Base-by-base conservation (phyloP, 2,797 vertebrate species). In the Neomorphus geoffroyi region DNA sequence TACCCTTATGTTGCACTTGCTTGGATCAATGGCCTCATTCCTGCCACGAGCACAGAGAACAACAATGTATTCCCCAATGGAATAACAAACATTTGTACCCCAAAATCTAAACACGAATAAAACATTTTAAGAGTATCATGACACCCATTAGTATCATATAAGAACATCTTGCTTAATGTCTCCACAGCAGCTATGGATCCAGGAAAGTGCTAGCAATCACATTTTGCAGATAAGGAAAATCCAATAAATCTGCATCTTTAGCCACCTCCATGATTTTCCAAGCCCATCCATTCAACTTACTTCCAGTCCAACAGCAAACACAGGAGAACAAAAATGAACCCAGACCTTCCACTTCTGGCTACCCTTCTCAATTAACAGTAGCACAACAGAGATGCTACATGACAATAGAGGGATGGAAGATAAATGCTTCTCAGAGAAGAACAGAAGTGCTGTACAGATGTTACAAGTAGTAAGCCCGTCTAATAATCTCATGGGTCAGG, bases 331-430 rank as follows among this genome's bases (percentile, higher is more conserved):
- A 18, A 10, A 13, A 71, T 18, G 5, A 35, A 54, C 5, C 13
- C 82, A 46, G 6, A 23, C 2, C 17, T 28, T 33, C 1, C 10
- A 8, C 17, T 35, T 21, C 1, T 4, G 18, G 5, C 16, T 61
- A 4, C 6, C 66, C 39, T 78, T 23, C 66, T 51, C 69, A 43
- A 0, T 1, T 32, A 46, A 2, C 51, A 13, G 77, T 10, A 78
- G 53, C 56, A 51, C 46, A 58, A 62, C 37, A 79, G 9, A 73
- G 45, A n/a, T 7, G 32, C 64, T 45, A 3, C n/a, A 5, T 9
- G 35, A 11, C 35, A 78, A 41, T 10, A 75, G 30, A 28, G 33
- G 15, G 18, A 22, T 7, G 60, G 54, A 18, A 83, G 57, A 82
- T 4, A 13, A 8, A 67, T 16, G 46, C 26, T 39, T 11, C 54